These are phyloP conservation scores for Pollenia amentaria DNA, from an alignment of 2,888 invertebrate genomes.

Conservation along the genomic window DNA sequence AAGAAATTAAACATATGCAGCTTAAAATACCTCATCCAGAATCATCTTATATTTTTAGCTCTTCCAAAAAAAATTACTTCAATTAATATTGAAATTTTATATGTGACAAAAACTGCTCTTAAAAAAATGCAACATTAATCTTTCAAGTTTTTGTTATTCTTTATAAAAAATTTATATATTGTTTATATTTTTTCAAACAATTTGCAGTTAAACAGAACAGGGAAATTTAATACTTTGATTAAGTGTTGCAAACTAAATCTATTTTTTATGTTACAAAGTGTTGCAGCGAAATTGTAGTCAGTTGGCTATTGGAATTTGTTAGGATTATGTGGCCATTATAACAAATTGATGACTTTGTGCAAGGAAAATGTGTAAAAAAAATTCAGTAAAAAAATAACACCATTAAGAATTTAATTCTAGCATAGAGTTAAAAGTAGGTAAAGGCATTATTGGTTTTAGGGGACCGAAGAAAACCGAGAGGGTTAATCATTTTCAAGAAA, in stretches of 20 bases:
- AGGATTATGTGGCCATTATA: neutral
- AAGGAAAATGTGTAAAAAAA: neutral
- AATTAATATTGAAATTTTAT: constrained; percentile 17
- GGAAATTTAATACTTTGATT: constrained; percentile 56
- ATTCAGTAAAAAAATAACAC: too few species aligned
- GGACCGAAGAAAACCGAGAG: too few species aligned
- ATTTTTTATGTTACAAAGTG: constrained; percentile 6
- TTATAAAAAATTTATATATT: constrained; percentile 14
- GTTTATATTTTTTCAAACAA: neutral
- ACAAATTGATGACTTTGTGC: neutral
- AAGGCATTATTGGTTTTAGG: too few species aligned
- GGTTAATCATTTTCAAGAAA: too few species aligned
- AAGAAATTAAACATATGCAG: too few species aligned
- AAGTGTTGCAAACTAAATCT: constrained; percentile 57
- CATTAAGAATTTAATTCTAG: too few species aligned
- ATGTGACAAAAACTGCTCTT: neutral
- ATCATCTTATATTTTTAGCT: too few species aligned
- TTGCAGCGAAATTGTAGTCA: neutral
- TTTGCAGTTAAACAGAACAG: neutral
- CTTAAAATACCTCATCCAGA: too few species aligned
- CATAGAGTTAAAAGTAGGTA: too few species aligned
- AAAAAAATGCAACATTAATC: neutral
- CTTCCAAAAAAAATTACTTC: neutral
- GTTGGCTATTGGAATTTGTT: neutral
- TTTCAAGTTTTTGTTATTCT: neutral